These are phyloP conservation scores for Naso thynnoides DNA, from an alignment of 2,797 vertebrate species.

Conservation along the genomic window DNA sequence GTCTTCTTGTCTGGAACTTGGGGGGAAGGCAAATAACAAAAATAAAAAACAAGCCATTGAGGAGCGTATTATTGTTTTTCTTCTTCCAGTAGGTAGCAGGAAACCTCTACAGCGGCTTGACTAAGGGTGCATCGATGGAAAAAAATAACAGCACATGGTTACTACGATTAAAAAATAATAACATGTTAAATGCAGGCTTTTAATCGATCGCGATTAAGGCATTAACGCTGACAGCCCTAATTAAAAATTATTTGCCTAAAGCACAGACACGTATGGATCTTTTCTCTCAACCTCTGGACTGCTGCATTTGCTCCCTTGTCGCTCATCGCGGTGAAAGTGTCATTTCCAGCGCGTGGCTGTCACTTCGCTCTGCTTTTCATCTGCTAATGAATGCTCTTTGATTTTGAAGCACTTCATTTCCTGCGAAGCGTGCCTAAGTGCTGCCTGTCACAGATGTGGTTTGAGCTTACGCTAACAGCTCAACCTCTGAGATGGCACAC, in stretches of 20 bases:
- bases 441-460: conserved; percentile 50
- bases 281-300: neutral
- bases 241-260: neutral
- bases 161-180: no score
- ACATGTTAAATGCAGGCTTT: no score
- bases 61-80: no score
- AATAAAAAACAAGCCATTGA: no score
- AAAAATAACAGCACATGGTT: no score
- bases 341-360: conserved; percentile 14
- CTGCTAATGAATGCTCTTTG: conserved; percentile 26
- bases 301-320: neutral
- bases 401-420: conserved; percentile 42
- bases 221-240: no score
- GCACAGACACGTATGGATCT: neutral
- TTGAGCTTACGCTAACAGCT: neutral
- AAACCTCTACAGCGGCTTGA: no score
- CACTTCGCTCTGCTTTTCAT: conserved; percentile 5
- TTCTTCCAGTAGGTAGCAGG: no score
- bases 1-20: no score
- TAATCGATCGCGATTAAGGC: no score
- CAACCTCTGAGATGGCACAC: conserved; percentile 20
- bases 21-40: no score
- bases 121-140: no score
- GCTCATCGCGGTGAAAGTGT: conserved; percentile 15
- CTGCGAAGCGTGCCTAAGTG: conserved; percentile 7